Base-by-base conservation (phyloP, 1,140 invertebrate genomes). In the Meloidogyne exigua region DNA sequence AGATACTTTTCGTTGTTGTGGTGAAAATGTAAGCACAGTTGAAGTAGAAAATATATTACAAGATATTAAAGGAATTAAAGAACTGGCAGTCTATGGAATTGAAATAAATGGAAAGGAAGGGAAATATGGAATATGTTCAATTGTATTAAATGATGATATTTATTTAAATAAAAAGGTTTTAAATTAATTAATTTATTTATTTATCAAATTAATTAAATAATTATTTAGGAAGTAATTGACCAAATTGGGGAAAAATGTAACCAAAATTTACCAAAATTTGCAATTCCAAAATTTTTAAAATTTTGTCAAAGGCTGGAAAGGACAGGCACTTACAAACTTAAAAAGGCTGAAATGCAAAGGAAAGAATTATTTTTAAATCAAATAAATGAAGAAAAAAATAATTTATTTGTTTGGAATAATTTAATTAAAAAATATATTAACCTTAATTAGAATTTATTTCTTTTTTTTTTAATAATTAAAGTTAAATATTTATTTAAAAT, bases 21-120 rank as follows among this genome's bases (percentile, higher is more conserved):
- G 96, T 13, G 97, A 99, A 89, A 99, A 99, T 89, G 95, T 98
- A 1, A 96, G 94, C 2, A 98, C 96, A 0, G 93, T 93, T 9
- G 96, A 99, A 90, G 93, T 99, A 1, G 96, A 99, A 89, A 93
- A 92, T 2, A 91, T 95, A 71, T 91, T 99, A 0, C 96, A 94
- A 78, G 94, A 79, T 93, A 94, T 94, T 25, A 21, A 65, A 26
- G 91, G 91, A 72, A 93, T 95, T 79, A 91, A 92, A 84, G 95
- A 98, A 88, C 93, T 92, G 69, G 92, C 96, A 39, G 94, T 97
- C 11, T 98, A 95, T 88, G 95, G 95, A 36, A 94, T 98, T 0
- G 90, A 93, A 89, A 92, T 82, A 28, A 62, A 44, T 12, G 91
- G 93, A 68, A 90, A 91, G 71, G 96, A 98, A 89, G 95, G 95